These are phyloP conservation scores for Sphenopsis melanotis DNA, from an alignment of 2,797 vertebrate species.

Conservation along the genomic window DNA sequence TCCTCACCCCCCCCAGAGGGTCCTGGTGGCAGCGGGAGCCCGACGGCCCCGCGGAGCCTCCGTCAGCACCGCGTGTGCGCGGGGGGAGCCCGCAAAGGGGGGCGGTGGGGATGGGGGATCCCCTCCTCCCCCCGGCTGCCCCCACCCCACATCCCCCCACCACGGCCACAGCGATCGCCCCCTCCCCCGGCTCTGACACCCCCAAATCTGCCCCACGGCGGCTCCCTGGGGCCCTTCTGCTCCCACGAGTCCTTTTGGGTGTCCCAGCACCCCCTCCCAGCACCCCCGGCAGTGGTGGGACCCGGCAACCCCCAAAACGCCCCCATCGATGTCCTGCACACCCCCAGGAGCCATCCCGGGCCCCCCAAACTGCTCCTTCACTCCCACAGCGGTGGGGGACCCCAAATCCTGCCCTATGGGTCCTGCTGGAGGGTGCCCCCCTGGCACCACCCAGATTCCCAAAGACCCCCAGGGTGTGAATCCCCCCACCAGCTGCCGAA, in stretches of 20 bases:
- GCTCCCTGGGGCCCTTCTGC: not conserved
- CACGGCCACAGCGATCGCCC: not conserved
- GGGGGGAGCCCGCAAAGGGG: not conserved
- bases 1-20: accelerated
- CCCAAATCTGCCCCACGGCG: not conserved
- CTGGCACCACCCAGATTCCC: accelerated
- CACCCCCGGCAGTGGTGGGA: not conserved
- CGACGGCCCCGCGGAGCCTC: not conserved
- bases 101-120: not conserved
- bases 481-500: not conserved
- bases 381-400: accelerated
- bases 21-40: not conserved
- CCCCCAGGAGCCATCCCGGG: not conserved
- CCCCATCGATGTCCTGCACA: not conserved
- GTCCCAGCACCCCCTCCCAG: too few relatives aligned
- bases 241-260: not conserved
- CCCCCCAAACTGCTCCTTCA: not conserved
- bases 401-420: not conserved
- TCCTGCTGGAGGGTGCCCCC: not conserved
- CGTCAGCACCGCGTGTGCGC: not conserved
- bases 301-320: not conserved
- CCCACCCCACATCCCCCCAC: accelerated
- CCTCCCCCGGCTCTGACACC: not conserved
- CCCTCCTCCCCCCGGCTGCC: not conserved
- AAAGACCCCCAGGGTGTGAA: not conserved